Percentiles rank a stretch among this genome's conserved stretches.
Conservation (phyloP, 2,113 vertebrate genomes). For the Clarias macrocephalus region DNA sequence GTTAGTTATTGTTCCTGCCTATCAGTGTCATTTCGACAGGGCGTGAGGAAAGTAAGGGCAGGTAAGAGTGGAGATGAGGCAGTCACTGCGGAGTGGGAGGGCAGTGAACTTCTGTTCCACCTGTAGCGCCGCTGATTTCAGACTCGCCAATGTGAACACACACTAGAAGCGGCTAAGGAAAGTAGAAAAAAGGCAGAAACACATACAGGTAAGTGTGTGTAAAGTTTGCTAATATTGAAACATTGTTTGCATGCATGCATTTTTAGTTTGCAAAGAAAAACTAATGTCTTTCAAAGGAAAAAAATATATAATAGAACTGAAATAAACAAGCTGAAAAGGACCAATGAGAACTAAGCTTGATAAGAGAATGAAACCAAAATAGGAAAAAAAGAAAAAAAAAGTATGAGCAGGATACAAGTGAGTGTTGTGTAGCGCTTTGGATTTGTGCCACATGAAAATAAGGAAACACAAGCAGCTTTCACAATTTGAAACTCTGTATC, state of each 20-base stretch:
- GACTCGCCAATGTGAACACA: conserved; percentile 25
- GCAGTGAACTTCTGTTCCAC: conserved; percentile 17
- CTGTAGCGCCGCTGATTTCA: conserved; percentile 11
- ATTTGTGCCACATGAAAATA: background rate
- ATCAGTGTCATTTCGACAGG: conserved; percentile 64
- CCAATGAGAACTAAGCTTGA: background rate
- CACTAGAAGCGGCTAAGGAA: conserved; percentile 10
- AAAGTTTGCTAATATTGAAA: background rate
- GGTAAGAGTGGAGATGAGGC: conserved; percentile 60
- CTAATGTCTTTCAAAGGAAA: background rate
- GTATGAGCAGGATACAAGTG: background rate
- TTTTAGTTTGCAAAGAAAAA: background rate
- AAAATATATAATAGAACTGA: background rate
- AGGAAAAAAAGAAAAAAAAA: background rate
- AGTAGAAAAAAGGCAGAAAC: conserved; percentile 17
- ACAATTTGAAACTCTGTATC: no score
- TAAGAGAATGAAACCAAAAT: background rate
- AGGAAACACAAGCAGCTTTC: background rate
- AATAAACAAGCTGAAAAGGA: background rate
- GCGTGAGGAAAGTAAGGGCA: conserved; percentile 55
- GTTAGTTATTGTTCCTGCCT: conserved; percentile 54
- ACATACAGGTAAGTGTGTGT: conserved; percentile 8
- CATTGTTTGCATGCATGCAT: background rate
- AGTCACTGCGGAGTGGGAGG: conserved; percentile 13
- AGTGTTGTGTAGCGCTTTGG: background rate